These are phyloP conservation scores for Melanotaenia duboulayi DNA, from an alignment of 2,113 vertebrate genomes.

Conservation along the genomic window DNA sequence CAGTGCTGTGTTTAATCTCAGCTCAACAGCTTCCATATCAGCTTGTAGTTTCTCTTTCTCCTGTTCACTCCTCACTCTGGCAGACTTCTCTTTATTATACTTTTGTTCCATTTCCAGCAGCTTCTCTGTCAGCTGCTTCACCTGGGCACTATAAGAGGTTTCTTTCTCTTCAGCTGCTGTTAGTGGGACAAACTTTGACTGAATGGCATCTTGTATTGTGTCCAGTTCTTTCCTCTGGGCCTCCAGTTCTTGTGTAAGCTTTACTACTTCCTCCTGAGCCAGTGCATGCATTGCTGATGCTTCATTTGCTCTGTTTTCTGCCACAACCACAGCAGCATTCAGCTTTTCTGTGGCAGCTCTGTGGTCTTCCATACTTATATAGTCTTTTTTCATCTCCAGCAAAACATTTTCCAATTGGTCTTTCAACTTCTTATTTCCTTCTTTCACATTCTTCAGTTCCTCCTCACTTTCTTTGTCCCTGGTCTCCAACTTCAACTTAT, in stretches of 20 bases:
- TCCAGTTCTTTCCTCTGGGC: slow-evolving; percentile 93
- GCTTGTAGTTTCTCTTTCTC: slow-evolving; percentile 83
- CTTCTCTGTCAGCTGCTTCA: slow-evolving; percentile 81
- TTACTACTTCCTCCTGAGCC: slow-evolving; percentile 82
- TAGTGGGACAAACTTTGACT: slow-evolving; percentile 87
- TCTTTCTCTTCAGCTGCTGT: slow-evolving; percentile 85
- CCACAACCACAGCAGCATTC: slow-evolving; percentile 64
- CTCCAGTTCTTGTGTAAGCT: slow-evolving; percentile 87
- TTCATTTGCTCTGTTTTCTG: slow-evolving; percentile 69
- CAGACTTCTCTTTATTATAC: slow-evolving; percentile 70
- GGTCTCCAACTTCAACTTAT: slow-evolving; percentile 82
- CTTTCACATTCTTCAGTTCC: slow-evolving; percentile 83
- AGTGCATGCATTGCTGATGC: slow-evolving; percentile 59
- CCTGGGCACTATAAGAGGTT: slow-evolving; percentile 73
- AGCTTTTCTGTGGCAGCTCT: slow-evolving; percentile 66
- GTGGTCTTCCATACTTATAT: slow-evolving; percentile 82
- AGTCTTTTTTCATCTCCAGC: slow-evolving; percentile 80
- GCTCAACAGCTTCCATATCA: slow-evolving; percentile 80
- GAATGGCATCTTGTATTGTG: slow-evolving; percentile 92
- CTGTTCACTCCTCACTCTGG: slow-evolving; percentile 61
- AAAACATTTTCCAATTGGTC: slow-evolving; percentile 79
- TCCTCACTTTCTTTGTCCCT: slow-evolving; percentile 77
- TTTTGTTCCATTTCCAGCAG: slow-evolving; percentile 80
- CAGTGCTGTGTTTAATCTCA: slow-evolving; percentile 78
- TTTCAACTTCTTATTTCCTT: slow-evolving; percentile 84